Evolutionary conservation across 2,113 vertebrate species (phyloP).

Genomic region (Gnathonemus echidnorhynchus): DNA sequence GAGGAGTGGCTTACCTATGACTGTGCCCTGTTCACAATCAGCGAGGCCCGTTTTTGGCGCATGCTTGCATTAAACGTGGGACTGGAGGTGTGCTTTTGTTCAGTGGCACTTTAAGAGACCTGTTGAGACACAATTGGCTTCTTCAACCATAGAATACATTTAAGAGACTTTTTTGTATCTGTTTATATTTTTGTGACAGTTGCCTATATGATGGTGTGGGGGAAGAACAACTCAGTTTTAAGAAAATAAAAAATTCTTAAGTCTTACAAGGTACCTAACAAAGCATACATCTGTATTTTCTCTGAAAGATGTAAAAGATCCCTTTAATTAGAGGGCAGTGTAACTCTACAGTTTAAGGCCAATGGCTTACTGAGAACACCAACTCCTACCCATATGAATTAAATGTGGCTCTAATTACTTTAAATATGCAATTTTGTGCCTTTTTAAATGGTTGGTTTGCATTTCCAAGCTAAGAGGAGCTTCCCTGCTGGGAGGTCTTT

Average conservation of each 20-base stretch:
- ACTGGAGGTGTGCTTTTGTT: neutral
- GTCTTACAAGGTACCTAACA: neutral
- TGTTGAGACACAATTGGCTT: neutral
- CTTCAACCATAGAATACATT: neutral
- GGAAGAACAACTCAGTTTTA: neutral
- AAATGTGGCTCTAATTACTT: constrained; percentile 25
- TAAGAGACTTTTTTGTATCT: neutral
- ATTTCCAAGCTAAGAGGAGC: constrained; percentile 16
- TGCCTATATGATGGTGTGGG: neutral
- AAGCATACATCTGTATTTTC: constrained; percentile 6
- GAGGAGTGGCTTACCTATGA: neutral
- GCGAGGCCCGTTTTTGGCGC: neutral
- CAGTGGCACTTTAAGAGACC: neutral
- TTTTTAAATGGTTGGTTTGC: constrained; percentile 26
- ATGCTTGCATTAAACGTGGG: neutral
- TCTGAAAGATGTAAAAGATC: neutral
- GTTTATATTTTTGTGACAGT: neutral
- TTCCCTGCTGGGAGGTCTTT: constrained; percentile 14
- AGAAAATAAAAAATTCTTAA: neutral
- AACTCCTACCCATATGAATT: constrained; percentile 20
- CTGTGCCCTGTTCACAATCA: neutral
- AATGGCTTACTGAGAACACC: constrained; percentile 12
- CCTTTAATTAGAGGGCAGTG: constrained; percentile 11
- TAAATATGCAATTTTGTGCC: constrained; percentile 28
- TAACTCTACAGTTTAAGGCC: constrained; percentile 13